Percentiles rank a stretch among this genome's conserved stretches.
These are phyloP conservation scores for Mus pahari DNA, from an alignment of 2,113 vertebrate species.

Conservation along the genomic window DNA sequence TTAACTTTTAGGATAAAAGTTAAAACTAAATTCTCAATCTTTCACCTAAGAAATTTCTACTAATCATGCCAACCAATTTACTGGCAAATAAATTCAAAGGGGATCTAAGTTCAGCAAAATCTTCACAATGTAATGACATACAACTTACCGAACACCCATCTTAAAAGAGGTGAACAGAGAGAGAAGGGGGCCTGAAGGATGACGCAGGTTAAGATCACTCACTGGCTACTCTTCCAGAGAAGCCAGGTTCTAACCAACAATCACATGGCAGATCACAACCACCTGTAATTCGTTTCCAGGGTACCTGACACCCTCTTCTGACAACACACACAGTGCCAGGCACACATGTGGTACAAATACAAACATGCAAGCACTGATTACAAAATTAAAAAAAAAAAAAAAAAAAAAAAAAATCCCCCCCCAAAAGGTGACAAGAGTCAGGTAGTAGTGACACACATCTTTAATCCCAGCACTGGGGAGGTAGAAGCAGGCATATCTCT, in stretches of 20 bases:
- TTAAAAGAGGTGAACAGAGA: neutral
- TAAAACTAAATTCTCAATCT: slow-evolving; percentile 40
- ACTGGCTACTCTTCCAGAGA: neutral
- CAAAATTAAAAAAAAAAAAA: neutral
- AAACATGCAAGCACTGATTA: neutral
- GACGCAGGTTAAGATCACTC: neutral
- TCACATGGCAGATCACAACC: neutral
- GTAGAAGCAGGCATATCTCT: too few species aligned
- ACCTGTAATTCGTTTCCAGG: neutral
- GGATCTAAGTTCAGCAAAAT: slow-evolving; percentile 6
- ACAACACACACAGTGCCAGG: neutral
- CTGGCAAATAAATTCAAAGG: neutral
- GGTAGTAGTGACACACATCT: too few species aligned
- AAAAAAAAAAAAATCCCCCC: neutral
- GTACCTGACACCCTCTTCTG: neutral
- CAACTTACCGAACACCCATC: neutral
- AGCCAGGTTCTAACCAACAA: neutral
- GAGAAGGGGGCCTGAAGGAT: neutral
- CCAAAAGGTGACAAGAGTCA: too few species aligned
- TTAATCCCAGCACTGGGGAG: too few species aligned
- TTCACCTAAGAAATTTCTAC: slow-evolving; percentile 24
- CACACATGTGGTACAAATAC: neutral
- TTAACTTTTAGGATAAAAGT: slow-evolving; percentile 32
- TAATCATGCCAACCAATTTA: neutral
- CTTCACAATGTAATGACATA: neutral